A percentile compares a stretch with the other conserved stretches of the same genome.
Evolutionary conservation across 2,888 invertebrate species (phyloP).

Genomic region (Anoplius nigerrimus): DNA sequence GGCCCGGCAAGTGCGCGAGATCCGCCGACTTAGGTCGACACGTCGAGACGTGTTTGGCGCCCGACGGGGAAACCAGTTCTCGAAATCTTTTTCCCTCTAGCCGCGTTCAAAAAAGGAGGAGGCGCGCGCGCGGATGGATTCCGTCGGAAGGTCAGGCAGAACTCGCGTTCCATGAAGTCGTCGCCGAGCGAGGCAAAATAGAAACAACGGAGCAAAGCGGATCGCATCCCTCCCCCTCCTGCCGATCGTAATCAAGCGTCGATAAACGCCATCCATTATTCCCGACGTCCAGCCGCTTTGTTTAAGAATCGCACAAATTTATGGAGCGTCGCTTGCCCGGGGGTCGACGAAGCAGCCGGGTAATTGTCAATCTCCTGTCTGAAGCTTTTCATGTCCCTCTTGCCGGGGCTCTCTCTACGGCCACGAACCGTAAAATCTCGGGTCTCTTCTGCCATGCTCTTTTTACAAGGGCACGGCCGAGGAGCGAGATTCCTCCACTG

Average conservation of each 20-base stretch:
- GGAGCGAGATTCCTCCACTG: slow-evolving; percentile 1
- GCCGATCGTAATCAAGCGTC: too few relatives aligned
- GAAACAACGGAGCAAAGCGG: too few relatives aligned
- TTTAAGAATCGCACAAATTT: too few relatives aligned
- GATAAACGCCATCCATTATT: too few relatives aligned
- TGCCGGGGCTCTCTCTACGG: not conserved
- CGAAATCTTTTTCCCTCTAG: slow-evolving; percentile 44
- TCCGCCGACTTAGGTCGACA: slow-evolving; percentile 52
- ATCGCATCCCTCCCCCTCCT: too few relatives aligned
- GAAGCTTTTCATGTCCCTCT: not conserved
- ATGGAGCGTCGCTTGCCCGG: too few relatives aligned
- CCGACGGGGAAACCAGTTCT: slow-evolving; percentile 63
- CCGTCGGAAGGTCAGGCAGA: slow-evolving; percentile 28
- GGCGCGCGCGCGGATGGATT: slow-evolving; percentile 28
- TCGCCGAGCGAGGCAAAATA: too few relatives aligned
- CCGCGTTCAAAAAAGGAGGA: slow-evolving; percentile 31
- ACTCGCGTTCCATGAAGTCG: too few relatives aligned
- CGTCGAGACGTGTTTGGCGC: slow-evolving; percentile 60
- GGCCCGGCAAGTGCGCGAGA: slow-evolving; percentile 31
- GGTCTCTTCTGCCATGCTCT: not conserved
- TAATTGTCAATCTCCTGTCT: not conserved
- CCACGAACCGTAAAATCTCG: not conserved
- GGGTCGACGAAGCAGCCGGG: too few relatives aligned
- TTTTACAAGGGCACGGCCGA: not conserved
- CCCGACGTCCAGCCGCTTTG: too few relatives aligned